These are phyloP conservation scores for Malthinus flaveolus DNA, from an alignment of 2,888 invertebrate genomes.

Conservation along the genomic window DNA sequence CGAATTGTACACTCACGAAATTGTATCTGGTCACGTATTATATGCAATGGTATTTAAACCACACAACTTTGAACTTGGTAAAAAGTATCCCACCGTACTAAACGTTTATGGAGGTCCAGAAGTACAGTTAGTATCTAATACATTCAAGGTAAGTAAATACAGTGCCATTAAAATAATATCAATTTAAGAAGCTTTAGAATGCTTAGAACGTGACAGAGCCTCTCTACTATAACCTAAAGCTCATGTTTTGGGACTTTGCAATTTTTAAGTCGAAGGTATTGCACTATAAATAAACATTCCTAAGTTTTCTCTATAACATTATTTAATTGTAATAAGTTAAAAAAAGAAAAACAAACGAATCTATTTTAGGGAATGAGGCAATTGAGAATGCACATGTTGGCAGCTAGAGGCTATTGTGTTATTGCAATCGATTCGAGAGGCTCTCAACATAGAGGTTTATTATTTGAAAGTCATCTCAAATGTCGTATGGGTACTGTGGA, in stretches of 20 bases:
- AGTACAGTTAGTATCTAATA: slow-evolving; percentile 95
- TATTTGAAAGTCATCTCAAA: slow-evolving; percentile 89
- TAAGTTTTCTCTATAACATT: no score
- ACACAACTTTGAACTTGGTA: slow-evolving; percentile 65
- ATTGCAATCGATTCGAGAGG: slow-evolving; percentile 95
- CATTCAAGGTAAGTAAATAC: slow-evolving; percentile 83
- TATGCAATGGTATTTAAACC: slow-evolving; percentile 92
- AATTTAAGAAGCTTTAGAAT: no score
- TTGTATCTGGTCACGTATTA: slow-evolving; percentile 70
- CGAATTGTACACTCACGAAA: slow-evolving; percentile 71
- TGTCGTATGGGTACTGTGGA: slow-evolving; percentile 94
- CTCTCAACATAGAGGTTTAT: slow-evolving; percentile 88
- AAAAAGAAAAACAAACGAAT: not conserved
- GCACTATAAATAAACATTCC: no score
- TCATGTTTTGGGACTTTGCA: no score
- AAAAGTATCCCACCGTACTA: slow-evolving; percentile 88
- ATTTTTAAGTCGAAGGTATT: no score
- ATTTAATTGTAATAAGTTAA: no score
- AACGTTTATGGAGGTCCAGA: slow-evolving; percentile 99
- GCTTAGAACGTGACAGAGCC: no score
- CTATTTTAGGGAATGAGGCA: slow-evolving; percentile 79
- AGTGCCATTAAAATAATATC: no score
- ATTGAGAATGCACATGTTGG: slow-evolving; percentile 90
- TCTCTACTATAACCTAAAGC: no score
- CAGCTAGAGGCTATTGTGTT: slow-evolving; percentile 94